Evolutionary conservation across 1,140 invertebrate species (phyloP), one percentile per base, ranked within the genome.

Genomic region (Psix sp.): DNA sequence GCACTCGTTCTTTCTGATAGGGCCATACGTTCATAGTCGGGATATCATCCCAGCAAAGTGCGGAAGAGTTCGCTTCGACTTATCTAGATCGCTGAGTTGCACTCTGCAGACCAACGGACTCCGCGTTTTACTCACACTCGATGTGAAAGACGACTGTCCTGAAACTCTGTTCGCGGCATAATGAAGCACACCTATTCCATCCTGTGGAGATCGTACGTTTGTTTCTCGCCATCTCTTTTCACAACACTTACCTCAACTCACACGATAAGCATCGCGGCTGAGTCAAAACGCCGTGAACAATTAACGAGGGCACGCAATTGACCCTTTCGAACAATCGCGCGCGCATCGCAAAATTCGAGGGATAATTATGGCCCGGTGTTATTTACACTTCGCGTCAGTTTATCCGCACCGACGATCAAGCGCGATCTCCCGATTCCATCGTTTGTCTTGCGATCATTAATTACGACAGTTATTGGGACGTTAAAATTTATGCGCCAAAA

Each of bases 221-320:
- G 56, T 66, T 71, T 33, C 51, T 75, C 29, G 21, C 21, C 5
- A 48, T 59, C 33, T 73, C 42, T 36, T 51, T 70, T 51, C 49
- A 46, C 51, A 76, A 74, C 59, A 73, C 57, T 77, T 62, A 68
- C 74, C 51, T 70, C 66, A 60, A 67, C 67, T 70, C 62, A 62
- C 76, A 48, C 78, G 80, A 84, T 82, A 80, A 66, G 56, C 42
- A 82, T 82, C 80, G 60, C 38, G 67, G 40, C 67, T 73, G 63
- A 78, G 73, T 62, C 78, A 80, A 51, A 57, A 52, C 38, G 24
- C 70, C 70, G 72, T 81, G 77, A 82, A 80, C 78, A 78, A 84
- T 84, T 81, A 84, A 83, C 79, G 73, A 74, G 80, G 76, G 68
- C 80, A 76, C 48, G 45, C 52, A 72, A 45, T 66, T 66, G 63